Percentiles rank a stretch among this genome's conserved stretches.
These are phyloP conservation scores for Phataginus tricuspis DNA, from an alignment of 2,797 vertebrate genomes.

Conservation along the genomic window DNA sequence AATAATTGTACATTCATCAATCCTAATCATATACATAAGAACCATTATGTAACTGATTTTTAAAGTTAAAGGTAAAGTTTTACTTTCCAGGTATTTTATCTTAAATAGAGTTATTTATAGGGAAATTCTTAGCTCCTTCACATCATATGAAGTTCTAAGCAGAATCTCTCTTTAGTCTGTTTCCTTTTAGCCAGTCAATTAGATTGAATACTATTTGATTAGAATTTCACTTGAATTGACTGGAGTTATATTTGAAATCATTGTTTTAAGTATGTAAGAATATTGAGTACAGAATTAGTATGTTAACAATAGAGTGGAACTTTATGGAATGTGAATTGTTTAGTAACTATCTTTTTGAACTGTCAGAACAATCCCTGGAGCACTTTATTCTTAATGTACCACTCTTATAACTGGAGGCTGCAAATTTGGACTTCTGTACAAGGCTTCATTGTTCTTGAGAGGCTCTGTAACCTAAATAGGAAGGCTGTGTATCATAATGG, in stretches of 20 bases:
- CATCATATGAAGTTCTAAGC: conserved; percentile 5
- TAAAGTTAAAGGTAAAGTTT: conserved; percentile 42
- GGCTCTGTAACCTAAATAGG: neutral
- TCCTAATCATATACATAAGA: neutral
- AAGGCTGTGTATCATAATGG: neutral
- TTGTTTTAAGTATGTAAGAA: conserved; percentile 10
- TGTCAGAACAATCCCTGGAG: neutral
- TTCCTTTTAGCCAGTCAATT: conserved; percentile 23
- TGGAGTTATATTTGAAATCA: conserved; percentile 7
- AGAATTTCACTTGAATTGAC: conserved; percentile 17
- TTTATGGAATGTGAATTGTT: neutral
- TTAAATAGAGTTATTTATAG: neutral
- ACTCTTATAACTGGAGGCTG: neutral
- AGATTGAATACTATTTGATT: neutral
- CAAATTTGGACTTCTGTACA: neutral
- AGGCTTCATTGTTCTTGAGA: neutral
- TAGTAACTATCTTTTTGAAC: neutral
- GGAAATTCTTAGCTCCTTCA: conserved; percentile 36
- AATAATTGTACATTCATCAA: conserved; percentile 19
- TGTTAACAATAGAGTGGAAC: neutral
- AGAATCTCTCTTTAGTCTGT: neutral
- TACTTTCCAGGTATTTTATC: neutral
- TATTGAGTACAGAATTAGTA: neutral
- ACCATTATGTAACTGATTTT: neutral
- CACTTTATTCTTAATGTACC: neutral